phyloP scores from a whole-genome alignment of 2,113 vertebrate species.

The Vimba vimba region DNA sequence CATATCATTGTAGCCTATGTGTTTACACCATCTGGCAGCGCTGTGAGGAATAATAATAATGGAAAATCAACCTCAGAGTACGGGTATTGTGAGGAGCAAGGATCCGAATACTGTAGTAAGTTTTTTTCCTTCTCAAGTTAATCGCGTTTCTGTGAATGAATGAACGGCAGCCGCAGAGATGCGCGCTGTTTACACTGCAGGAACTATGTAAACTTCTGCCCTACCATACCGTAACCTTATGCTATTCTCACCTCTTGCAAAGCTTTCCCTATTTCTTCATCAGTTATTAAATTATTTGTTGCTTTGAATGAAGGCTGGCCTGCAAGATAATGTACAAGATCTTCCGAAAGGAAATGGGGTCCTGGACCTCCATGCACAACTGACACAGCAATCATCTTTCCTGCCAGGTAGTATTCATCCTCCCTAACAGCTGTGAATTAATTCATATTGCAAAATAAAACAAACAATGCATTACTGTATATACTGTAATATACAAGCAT shows the following conservation, averaged over 20 bases:
- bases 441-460: too few species aligned
- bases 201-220: constrained; percentile 11
- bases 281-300: constrained; percentile 43
- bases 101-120: too few species aligned
- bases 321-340: constrained; percentile 41
- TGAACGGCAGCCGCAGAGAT: too few species aligned
- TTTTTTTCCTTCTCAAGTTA: too few species aligned
- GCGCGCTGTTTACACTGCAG: neutral
- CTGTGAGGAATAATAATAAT: too few species aligned
- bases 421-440: neutral
- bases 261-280: constrained; percentile 22
- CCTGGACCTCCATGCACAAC: constrained; percentile 50
- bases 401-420: neutral
- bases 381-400: constrained; percentile 48
- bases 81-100: too few species aligned
- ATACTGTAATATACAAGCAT: too few species aligned
- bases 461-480: too few species aligned
- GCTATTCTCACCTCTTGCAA: neutral
- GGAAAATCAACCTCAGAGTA: too few species aligned
- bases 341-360: constrained; percentile 37
- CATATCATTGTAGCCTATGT: too few species aligned
- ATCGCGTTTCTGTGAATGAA: too few species aligned
- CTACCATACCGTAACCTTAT: neutral
- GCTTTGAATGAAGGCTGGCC: constrained; percentile 45
- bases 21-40: too few species aligned